These are phyloP conservation scores for Sciurus niger DNA, from an alignment of 2,113 vertebrate species.

Conservation along the genomic window DNA sequence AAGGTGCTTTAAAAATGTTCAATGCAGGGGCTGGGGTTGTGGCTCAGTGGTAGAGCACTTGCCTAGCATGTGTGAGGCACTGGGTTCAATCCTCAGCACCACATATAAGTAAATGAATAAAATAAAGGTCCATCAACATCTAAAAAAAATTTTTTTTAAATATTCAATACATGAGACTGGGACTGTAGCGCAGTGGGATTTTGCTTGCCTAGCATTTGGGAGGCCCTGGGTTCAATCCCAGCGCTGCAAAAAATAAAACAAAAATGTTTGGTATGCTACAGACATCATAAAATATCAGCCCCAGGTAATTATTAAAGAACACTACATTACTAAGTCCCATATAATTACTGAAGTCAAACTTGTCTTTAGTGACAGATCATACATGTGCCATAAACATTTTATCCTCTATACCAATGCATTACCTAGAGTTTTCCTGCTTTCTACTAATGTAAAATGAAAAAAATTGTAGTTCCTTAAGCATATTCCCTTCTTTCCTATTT, in stretches of 20 bases:
- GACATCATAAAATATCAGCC: background rate
- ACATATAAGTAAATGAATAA: no score
- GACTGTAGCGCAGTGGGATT: no score
- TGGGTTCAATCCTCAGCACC: no score
- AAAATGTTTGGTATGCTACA: background rate
- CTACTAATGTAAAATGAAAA: constrained; percentile 28
- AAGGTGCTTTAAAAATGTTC: constrained; percentile 37
- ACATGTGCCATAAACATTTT: background rate
- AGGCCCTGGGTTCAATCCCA: no score
- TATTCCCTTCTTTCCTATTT: constrained; percentile 39
- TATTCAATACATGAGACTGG: no score
- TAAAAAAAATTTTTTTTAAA: no score
- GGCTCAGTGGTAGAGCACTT: no score
- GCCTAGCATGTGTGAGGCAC: no score
- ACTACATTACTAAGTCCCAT: background rate
- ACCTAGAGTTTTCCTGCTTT: background rate
- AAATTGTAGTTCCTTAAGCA: background rate
- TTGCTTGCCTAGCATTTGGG: no score
- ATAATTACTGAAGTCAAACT: constrained; percentile 21
- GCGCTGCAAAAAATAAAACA: no score
- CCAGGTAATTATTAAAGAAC: constrained; percentile 3
- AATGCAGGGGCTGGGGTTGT: background rate
- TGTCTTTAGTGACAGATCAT: constrained; percentile 19
- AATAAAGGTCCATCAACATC: no score
- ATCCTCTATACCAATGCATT: background rate